A percentile compares a stretch with the other conserved stretches of the same genome.
These are phyloP conservation scores for Takifugu flavidus DNA, from an alignment of 2,113 vertebrate species.

Conservation along the genomic window DNA sequence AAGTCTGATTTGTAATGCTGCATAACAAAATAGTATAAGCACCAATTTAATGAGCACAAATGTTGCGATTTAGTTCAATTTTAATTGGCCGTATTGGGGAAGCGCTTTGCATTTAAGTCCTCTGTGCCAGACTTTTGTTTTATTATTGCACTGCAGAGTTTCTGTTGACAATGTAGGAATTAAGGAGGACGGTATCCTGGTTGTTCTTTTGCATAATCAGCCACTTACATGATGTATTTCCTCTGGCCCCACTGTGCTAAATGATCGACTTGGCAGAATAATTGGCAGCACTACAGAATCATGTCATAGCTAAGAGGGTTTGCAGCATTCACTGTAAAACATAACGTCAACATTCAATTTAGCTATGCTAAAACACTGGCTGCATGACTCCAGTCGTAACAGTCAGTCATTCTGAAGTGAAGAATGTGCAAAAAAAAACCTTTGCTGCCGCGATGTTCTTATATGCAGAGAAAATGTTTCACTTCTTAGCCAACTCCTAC, in stretches of 20 bases:
- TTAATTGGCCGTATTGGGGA: too few species aligned
- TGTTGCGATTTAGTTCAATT: too few species aligned
- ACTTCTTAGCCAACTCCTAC: neutral
- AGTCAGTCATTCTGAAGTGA: slow-evolving; percentile 11
- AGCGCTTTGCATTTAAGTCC: too few species aligned
- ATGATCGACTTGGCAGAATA: slow-evolving; percentile 58
- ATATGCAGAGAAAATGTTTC: neutral
- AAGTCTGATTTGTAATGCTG: too few species aligned
- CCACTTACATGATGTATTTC: slow-evolving; percentile 34
- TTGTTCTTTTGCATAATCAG: slow-evolving; percentile 32
- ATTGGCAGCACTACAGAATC: slow-evolving; percentile 48
- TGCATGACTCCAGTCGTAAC: slow-evolving; percentile 11
- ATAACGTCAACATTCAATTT: slow-evolving; percentile 52
- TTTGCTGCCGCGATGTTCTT: neutral
- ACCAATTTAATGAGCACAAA: too few species aligned
- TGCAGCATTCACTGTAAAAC: slow-evolving; percentile 34
- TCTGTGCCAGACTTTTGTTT: neutral
- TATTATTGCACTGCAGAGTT: neutral
- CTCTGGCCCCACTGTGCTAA: slow-evolving; percentile 47
- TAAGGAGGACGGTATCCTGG: slow-evolving; percentile 6
- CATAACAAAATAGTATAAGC: too few species aligned
- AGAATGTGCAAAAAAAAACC: slow-evolving; percentile 2
- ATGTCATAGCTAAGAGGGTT: slow-evolving; percentile 50
- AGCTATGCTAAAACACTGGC: slow-evolving; percentile 32
- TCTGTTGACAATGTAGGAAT: neutral